These are phyloP conservation scores for Ganaspis brasiliensis DNA, from an alignment of 2,888 invertebrate genomes.

Conservation along the genomic window DNA sequence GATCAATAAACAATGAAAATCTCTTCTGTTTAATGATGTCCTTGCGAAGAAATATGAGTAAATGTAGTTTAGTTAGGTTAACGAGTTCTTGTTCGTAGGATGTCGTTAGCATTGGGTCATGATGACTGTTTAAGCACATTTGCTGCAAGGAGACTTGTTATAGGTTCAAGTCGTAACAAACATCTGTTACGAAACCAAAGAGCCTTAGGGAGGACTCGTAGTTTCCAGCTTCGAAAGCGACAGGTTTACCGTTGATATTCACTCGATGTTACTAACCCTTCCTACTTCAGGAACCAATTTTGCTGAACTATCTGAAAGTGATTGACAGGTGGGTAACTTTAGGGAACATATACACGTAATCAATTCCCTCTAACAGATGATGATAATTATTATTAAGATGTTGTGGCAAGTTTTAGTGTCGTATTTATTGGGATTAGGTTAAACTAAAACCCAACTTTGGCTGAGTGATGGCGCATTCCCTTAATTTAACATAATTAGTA, in stretches of 20 bases:
- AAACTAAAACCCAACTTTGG: background rate
- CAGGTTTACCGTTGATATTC: slow-evolving; percentile 31
- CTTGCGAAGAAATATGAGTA: slow-evolving; percentile 28
- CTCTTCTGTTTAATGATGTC: background rate
- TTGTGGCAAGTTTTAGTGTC: too few relatives aligned
- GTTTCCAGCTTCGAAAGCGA: slow-evolving; percentile 24
- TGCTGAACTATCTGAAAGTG: slow-evolving; percentile 39
- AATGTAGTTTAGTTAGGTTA: slow-evolving; percentile 57
- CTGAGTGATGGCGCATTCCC: too few relatives aligned
- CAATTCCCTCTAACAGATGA: background rate
- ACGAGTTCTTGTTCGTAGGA: slow-evolving; percentile 56
- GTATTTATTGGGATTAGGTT: background rate
- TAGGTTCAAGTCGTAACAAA: slow-evolving; percentile 73
- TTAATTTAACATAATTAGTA: too few relatives aligned
- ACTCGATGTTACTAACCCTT: slow-evolving; percentile 20
- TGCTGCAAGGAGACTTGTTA: slow-evolving; percentile 63
- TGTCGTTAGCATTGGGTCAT: slow-evolving; percentile 64
- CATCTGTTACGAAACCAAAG: slow-evolving; percentile 72
- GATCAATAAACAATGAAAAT: slow-evolving; percentile 14
- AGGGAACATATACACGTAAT: background rate
- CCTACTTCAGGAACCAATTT: slow-evolving; percentile 16
- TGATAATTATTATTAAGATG: background rate
- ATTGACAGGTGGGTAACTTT: slow-evolving; percentile 1
- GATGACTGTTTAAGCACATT: slow-evolving; percentile 72
- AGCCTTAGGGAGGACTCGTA: slow-evolving; percentile 21